Percentiles rank a stretch among this genome's conserved stretches.
phyloP scores from a whole-genome alignment of 2,888 invertebrate species.

The Zaprionus obscuricornis region DNA sequence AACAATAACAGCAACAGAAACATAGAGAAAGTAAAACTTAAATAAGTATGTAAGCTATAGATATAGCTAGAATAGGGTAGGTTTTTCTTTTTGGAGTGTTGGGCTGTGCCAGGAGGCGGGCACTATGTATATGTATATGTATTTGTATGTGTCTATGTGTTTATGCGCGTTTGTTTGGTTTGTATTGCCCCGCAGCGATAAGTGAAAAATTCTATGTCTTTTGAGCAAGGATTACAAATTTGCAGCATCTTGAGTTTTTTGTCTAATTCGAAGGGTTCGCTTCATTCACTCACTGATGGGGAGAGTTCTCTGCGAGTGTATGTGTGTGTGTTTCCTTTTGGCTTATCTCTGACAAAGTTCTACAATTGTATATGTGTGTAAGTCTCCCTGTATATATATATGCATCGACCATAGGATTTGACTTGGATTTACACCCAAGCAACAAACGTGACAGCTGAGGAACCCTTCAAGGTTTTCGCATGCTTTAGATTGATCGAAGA shows the following conservation, averaged over 20 bases:
- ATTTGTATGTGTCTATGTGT: background rate
- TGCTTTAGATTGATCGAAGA: slow-evolving; percentile 69
- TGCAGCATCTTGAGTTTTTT: slow-evolving; percentile 75
- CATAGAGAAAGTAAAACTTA: slow-evolving; percentile 67
- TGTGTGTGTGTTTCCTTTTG: too few species aligned
- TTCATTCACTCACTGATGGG: too few species aligned
- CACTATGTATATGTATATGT: too few species aligned
- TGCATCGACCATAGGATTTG: slow-evolving; percentile 59
- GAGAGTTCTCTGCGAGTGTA: too few species aligned
- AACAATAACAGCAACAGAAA: slow-evolving; percentile 25
- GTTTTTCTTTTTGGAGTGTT: slow-evolving; percentile 15
- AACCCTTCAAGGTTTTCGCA: slow-evolving; percentile 60
- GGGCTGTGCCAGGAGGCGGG: slow-evolving; percentile 12
- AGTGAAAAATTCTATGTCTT: slow-evolving; percentile 70
- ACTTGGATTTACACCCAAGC: slow-evolving; percentile 72
- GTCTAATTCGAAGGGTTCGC: slow-evolving; percentile 63
- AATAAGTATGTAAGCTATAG: slow-evolving; percentile 57
- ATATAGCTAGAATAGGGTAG: too few species aligned
- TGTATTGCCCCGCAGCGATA: slow-evolving; percentile 63
- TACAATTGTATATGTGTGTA: background rate
- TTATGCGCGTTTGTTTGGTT: slow-evolving; percentile 14
- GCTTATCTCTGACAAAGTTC: too few species aligned
- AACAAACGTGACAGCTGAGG: slow-evolving; percentile 69
- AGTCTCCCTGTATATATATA: slow-evolving; percentile 32
- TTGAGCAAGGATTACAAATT: slow-evolving; percentile 76